Conservation (phyloP, 2,113 vertebrate genomes). For the Neogobius melanostomus region DNA sequence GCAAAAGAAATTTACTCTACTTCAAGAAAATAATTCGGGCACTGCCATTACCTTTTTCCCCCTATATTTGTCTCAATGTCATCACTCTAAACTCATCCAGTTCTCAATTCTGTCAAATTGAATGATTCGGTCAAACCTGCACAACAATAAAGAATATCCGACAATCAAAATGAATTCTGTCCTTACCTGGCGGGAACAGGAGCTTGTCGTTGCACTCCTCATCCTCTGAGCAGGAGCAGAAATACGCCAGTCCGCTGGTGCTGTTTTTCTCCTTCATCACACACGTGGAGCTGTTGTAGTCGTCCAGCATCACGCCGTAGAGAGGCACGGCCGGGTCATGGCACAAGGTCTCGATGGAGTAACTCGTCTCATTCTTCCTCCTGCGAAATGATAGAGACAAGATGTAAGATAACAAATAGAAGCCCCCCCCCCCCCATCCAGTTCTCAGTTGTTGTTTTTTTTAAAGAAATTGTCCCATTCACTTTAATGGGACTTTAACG, state of each 20-base stretch:
- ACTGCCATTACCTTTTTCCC: no score
- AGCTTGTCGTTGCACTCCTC: slow-evolving; percentile 87
- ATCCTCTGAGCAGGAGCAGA: slow-evolving; percentile 83
- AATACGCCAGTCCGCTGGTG: slow-evolving; percentile 73
- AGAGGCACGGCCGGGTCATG: slow-evolving; percentile 79
- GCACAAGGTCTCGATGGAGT: slow-evolving; percentile 87
- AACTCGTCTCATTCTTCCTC: slow-evolving; percentile 83
- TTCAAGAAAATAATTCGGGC: no score
- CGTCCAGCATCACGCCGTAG: slow-evolving; percentile 81
- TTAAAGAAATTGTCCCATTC: no score
- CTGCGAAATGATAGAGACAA: slow-evolving; percentile 58
- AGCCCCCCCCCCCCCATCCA: neutral
- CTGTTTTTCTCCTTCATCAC: slow-evolving; percentile 87
- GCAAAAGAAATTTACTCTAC: no score
- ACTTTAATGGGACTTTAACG: no score
- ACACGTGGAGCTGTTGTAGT: slow-evolving; percentile 79
- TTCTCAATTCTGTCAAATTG: no score
- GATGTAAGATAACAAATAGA: neutral
- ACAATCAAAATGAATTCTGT: neutral
- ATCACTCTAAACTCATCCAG: no score
- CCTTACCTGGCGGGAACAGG: slow-evolving; percentile 80
- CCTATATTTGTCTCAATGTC: no score
- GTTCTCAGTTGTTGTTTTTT: no score
- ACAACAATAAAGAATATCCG: neutral
- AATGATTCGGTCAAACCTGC: no score